Evolutionary conservation across 2,888 invertebrate species (phyloP), one percentile per base, ranked within the genome.

Genomic region (Pterostichus madidus): DNA sequence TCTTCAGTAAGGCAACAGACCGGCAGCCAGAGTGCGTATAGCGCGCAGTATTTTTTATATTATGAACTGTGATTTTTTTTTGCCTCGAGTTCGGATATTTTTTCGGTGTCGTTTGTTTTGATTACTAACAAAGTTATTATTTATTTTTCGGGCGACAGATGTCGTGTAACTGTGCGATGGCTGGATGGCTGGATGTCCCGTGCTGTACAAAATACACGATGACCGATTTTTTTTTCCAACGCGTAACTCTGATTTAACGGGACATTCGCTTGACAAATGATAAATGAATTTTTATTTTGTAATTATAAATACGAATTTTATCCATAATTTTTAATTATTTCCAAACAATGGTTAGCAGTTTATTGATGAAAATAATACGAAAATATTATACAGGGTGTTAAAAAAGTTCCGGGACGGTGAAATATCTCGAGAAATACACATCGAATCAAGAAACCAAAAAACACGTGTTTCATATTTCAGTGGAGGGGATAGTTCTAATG

Each of bases 71-170:
- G 56, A 17, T 10, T 56, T 56, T 64, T 64, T 64, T 64, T n/a
- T n/a, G 35, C 13, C n/a, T 6, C 35, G 35, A 10, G 39, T 64
- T 64, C 64, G 32, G 64, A 64, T 64, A 64, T 64, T 73, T 73
- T 73, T 73, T 73, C 73, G 11, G 46, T 2, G 24, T 64, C 73
- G 73, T 73, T 73, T 73, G 73, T 73, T 73, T 73, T 73, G 73
- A 73, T 73, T 73, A 73, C 24, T 49, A 73, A 73, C 73, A 73
- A 73, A 73, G 73, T 73, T 73, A 73, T 73, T 73, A 73, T 73
- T 73, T 73, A 73, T 73, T 73, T 73, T 73, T 46, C 73, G 73
- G 17, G 11, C 73, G 73, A 73, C 73, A 73, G 44, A 49, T 73
- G 73, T 73, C 73, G 73, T 35, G 49, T 73, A 39, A 44, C 46